Evolutionary conservation across 2,113 vertebrate genomes (phyloP), one percentile per base, ranked within the genome.

Genomic region (Pterophyllum scalare): DNA sequence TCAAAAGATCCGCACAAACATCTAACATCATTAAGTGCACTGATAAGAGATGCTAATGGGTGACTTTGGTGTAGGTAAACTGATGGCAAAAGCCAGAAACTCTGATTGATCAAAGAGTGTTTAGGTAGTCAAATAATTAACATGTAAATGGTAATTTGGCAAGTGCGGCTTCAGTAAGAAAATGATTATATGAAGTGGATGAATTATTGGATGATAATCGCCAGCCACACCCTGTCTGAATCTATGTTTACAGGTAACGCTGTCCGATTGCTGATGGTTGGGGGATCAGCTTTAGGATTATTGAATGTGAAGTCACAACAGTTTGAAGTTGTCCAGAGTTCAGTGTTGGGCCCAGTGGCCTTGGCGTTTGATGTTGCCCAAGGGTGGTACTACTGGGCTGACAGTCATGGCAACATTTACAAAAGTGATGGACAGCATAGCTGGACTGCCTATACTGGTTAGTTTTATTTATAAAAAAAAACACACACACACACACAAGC

Each of bases 321-420:
- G 24, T 95, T 95, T 84, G 79, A 92, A 7, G 84, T 89, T 0
- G 75, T 97, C 13, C 54, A 95, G 13, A 84, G 90, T 65, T 77
- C 89, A 0, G 88, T 91, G 9, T 93, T 85, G 0, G 85, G 93
- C 1, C 94, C 96, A 4, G 92, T 91, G 0, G 95, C 95, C 31
- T 38, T 98, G 83, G 90, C 96, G 0, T 97, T 94, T 6, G 97
- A 98, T 28, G 49, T 97, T 15, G 83, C 88, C 17, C 91, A 90
- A 24, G 95, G 89, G 35, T 87, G 87, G 52, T 96, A 93, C 85
- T 98, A 96, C 88, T 98, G 97, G 97, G 95, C 96, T n/a, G 96
- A 97, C 86, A 82, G 92, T 20, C 81, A 86, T 0, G 96, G 96
- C 49, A 94, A 81, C 33, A 94, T 99, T 88, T 92, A 88, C 90